Evolutionary conservation across 1,140 invertebrate species (phyloP).

Genomic region (Globodera rostochiensis): DNA sequence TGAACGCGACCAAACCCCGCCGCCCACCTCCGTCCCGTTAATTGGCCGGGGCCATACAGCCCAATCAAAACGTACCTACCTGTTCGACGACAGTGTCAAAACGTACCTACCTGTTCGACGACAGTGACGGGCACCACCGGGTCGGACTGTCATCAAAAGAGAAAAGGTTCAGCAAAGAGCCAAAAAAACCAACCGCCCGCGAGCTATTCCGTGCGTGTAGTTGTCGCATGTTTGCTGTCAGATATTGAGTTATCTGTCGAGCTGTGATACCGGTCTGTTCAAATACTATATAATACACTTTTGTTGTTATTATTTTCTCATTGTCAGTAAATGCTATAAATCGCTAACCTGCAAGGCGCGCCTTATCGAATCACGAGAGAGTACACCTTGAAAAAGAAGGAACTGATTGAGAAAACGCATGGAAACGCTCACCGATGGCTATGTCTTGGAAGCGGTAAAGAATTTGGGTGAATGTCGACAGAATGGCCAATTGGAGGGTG

Average conservation of each 20-base stretch:
- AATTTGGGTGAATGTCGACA: slow-evolving; percentile 49
- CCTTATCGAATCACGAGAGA: slow-evolving; percentile 45
- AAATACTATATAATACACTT: neutral
- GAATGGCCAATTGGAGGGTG: slow-evolving; percentile 46
- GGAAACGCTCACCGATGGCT: slow-evolving; percentile 27
- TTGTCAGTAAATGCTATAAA: no score
- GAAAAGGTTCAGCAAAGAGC: neutral
- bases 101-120: slow-evolving; percentile 47
- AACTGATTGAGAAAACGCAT: neutral
- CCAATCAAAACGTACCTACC: no score
- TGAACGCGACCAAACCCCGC: no score
- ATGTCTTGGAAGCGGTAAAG: slow-evolving; percentile 44
- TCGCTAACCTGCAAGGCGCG: slow-evolving; percentile 38
- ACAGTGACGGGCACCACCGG: slow-evolving; percentile 44
- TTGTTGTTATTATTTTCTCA: no score
- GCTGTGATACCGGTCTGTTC: slow-evolving; percentile 48
- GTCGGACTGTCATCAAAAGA: neutral
- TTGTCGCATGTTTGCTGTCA: slow-evolving; percentile 43
- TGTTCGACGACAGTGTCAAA: no score
- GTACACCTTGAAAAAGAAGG: neutral
- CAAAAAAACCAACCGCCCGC: neutral
- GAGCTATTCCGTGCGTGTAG: slow-evolving; percentile 30
- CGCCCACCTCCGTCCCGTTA: no score
- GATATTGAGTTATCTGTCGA: slow-evolving; percentile 44
- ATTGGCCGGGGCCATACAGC: slow-evolving; percentile 29